Percentiles rank a stretch among this genome's conserved stretches.
phyloP scores from a whole-genome alignment of 2,113 vertebrate genomes.

The Acanthisitta chloris region DNA sequence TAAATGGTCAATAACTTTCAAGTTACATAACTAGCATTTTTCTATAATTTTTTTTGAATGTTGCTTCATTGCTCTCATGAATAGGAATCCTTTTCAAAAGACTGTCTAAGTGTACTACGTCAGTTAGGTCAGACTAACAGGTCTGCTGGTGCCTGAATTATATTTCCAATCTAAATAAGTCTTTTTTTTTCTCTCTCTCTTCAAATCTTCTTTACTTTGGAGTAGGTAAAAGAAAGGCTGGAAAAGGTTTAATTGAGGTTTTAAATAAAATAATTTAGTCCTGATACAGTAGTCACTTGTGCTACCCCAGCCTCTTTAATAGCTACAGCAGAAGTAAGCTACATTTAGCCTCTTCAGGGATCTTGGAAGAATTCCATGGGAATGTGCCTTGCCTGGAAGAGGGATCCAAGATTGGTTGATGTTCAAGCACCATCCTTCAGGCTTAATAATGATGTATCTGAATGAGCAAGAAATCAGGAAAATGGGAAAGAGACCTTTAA shows the following conservation, averaged over 20 bases:
- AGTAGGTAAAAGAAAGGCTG: neutral
- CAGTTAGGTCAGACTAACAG: neutral
- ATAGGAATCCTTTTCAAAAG: neutral
- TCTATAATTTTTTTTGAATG: neutral
- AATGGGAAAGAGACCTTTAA: neutral
- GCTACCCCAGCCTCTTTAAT: neutral
- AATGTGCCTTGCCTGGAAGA: neutral
- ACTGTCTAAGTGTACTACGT: neutral
- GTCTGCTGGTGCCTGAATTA: neutral
- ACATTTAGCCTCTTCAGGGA: neutral
- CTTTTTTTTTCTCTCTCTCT: too few species aligned
- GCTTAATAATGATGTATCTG: neutral
- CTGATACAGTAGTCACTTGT: neutral
- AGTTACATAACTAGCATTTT: neutral
- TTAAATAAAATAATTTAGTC: neutral
- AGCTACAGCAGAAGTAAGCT: neutral
- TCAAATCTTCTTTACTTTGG: neutral
- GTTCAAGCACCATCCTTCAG: neutral
- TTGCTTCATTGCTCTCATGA: neutral
- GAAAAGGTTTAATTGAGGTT: neutral
- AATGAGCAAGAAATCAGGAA: neutral
- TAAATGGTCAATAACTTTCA: neutral
- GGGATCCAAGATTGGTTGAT: neutral
- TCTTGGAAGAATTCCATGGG: neutral
- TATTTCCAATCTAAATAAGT: neutral